A percentile compares a stretch with the other conserved stretches of the same genome.
Conservation (phyloP, 2,797 vertebrate genomes). For the Sebastes oblongus region DNA sequence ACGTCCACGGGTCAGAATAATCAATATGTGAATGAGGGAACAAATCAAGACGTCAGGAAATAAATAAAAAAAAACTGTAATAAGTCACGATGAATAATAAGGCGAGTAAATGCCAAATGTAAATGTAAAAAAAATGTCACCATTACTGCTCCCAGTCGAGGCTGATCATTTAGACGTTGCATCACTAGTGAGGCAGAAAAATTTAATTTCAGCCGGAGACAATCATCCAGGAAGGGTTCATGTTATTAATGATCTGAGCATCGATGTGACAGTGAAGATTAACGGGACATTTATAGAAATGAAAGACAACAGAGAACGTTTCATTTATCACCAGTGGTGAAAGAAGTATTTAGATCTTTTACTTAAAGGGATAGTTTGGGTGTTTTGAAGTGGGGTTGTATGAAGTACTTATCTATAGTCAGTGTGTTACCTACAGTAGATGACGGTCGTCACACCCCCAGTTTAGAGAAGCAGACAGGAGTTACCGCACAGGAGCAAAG, state of each 20-base stretch:
- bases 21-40: not conserved
- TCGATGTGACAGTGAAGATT: not conserved
- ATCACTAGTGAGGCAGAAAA: not conserved
- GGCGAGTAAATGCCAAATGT: not conserved
- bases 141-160: not conserved
- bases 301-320: not conserved
- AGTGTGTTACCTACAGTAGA: too few relatives aligned
- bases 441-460: too few relatives aligned
- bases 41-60: conserved; percentile 7
- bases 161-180: not conserved
- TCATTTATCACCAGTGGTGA: not conserved
- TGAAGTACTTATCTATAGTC: rapidly evolving
- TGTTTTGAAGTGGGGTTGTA: too few relatives aligned
- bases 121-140: not conserved
- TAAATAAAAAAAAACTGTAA: not conserved
- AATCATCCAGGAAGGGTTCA: not conserved
- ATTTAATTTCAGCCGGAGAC: conserved; percentile 5
- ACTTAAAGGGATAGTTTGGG: not conserved
- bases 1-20: conserved; percentile 5
- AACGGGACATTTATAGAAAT: conserved; percentile 1
- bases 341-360: not conserved
- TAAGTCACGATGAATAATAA: conserved; percentile 1
- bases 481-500: too few relatives aligned
- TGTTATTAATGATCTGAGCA: not conserved
- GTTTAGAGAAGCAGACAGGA: too few relatives aligned